A percentile compares a stretch with the other conserved stretches of the same genome.
phyloP scores from a whole-genome alignment of 2,888 invertebrate species.

The Entomobrya proxima region DNA sequence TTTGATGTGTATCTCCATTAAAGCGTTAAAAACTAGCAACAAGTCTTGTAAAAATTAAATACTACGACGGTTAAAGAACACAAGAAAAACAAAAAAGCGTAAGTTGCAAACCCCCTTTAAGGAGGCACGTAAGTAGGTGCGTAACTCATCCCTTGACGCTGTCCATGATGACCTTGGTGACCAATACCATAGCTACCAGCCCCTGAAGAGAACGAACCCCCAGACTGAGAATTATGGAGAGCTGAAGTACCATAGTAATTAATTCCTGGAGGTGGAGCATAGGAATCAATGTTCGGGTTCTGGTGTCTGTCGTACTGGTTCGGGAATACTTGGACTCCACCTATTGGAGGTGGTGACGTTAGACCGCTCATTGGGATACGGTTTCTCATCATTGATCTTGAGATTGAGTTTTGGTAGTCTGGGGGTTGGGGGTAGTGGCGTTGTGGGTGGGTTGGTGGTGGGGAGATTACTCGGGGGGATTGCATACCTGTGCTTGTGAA shows the following conservation, averaged over 20 bases:
- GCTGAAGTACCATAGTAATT: slow-evolving; percentile 36
- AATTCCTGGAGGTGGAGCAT: slow-evolving; percentile 29
- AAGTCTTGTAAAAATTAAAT: no score
- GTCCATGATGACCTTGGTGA: neutral
- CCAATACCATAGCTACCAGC: neutral
- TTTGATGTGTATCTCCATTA: no score
- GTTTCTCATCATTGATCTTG: neutral
- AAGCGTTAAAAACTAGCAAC: no score
- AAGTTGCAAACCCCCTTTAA: no score
- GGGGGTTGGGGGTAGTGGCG: slow-evolving; percentile 4
- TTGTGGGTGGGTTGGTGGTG: slow-evolving; percentile 81
- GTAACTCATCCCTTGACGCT: no score
- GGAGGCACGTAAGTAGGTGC: no score
- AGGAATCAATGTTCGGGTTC: slow-evolving; percentile 23
- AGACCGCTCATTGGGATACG: neutral
- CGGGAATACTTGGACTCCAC: neutral
- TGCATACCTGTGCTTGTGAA: neutral
- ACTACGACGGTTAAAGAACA: no score
- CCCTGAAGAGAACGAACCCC: no score
- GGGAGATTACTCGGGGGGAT: slow-evolving; percentile 87
- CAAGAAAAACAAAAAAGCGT: no score
- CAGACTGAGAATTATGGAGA: neutral
- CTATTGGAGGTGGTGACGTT: neutral
- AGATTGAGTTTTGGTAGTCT: slow-evolving; percentile 40
- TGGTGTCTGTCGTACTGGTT: neutral